Base-by-base conservation (phyloP, 2,797 vertebrate species). In the Synanceia verrucosa region DNA sequence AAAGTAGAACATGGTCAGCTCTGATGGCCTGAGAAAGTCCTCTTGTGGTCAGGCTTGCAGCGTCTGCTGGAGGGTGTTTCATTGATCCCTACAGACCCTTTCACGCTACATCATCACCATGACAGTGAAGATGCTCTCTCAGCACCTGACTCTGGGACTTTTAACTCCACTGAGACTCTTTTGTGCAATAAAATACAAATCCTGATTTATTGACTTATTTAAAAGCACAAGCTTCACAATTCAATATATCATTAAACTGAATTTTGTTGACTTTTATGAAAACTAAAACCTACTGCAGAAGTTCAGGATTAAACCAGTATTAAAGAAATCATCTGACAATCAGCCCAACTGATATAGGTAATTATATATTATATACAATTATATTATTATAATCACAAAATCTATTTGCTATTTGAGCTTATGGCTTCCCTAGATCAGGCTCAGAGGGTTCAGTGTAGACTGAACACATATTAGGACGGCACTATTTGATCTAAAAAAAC, bases 101-200 rank as follows among this genome's bases (percentile, higher is more conserved):
- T 14, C 39, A 33, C 56, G 39, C 48, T 28, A 26, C 31, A 78
- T 72, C 29, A 48, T 55, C 64, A 31, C 39, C 41, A 3, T 41
- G 43, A 56, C 51, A 52, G 28, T 6, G 4, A 61, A 53, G 37
- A 73, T 67, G 77, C 61, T 50, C 57, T 70, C 71, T 73, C 61
- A 63, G 66, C 63, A 36, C 59, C 73, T 57, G 66, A 59, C 65
- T 50, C 41, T 23, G 18, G 7, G 44, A 48, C 47, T 64, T 72
- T 66, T 16, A 28, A 41, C 56, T 65, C 41, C 26, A 11, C 57
- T 6, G 24, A 41, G 44, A 21, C 44, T 52, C 70, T 14, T 41
- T 46, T 31, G 33, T 19, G 19, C 61, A 48, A 10, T 19, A 23
- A 44, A 59, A 16, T 24, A 24, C 60, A 73, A 55, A 75, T 47